Base-by-base conservation (phyloP, 1,140 invertebrate genomes). In the Arctopsyche grandis region DNA sequence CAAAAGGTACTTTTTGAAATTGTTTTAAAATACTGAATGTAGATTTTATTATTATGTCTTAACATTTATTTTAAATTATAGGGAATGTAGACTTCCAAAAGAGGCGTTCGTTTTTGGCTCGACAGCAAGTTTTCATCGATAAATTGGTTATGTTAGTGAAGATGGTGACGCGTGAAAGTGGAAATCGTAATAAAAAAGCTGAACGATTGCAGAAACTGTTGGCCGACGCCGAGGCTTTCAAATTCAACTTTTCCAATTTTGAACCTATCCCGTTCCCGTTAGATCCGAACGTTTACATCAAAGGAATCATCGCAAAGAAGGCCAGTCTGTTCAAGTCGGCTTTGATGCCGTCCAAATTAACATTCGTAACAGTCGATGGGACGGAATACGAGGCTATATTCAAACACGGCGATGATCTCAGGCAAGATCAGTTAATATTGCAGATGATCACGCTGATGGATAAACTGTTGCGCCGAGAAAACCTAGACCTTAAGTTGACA, bases 381-480 rank as follows among this genome's bases (percentile, higher is more conserved):
- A 89, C 88, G n/a, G 95, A 98, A 85, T 99, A 99, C 88, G 94
- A 97, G 14, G 95, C 97, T 0, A 99, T 99, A 81, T 99, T 99
- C 87, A 99, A 99, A 89, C 93, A 98, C 84, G 99, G 99, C 0
- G 99, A 99, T 88, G 98, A 99, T 88, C 87, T 99, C n/a, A 87
- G 98, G 24, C 99, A 99, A 88, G 99, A 99, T 89, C 98, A 99
- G 87, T 90, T 99, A 0, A 97, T 99, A 80, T 87, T 99, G 71
- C 95, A 97, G 87, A 99, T 99, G 88, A 99, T 99, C 78, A 97
- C 97, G 0, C 89, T 99, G 4, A 99, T 99, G 98, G 99, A 99
- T 88, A 95, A 98, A 87, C 87, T 99, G 21, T 87, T 99, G 43
- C 89, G 96, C 58, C 91, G 95, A 82, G 97, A 98, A 88, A 99